A percentile compares a stretch with the other conserved stretches of the same genome.
Evolutionary conservation across 2,113 vertebrate species (phyloP).

Genomic region (Embiotoca jacksoni): DNA sequence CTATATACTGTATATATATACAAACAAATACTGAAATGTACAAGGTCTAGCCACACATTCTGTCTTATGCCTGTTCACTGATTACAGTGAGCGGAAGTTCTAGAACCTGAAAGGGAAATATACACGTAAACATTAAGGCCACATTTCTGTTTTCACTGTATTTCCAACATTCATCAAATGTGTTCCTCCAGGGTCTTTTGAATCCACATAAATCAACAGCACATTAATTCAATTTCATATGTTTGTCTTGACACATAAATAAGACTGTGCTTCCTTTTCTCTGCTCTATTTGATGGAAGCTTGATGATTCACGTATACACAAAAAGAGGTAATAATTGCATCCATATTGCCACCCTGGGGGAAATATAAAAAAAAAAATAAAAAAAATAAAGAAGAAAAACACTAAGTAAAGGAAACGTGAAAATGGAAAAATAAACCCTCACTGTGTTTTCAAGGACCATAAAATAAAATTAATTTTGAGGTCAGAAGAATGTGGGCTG

Average conservation of each 20-base stretch:
- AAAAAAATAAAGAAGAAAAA: conserved; percentile 16
- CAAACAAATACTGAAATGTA: conserved; percentile 5
- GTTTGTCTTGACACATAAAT: conserved; percentile 72
- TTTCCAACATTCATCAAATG: conserved; percentile 68
- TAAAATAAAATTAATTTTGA: conserved; percentile 23
- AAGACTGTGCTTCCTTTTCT: conserved; percentile 50
- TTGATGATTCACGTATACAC: conserved; percentile 60
- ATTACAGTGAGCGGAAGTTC: conserved; percentile 28
- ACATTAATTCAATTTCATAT: conserved; percentile 75
- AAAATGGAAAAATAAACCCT: background rate
- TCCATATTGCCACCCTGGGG: conserved; percentile 60
- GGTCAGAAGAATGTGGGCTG: conserved; percentile 10
- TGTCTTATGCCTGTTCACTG: background rate
- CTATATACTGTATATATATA: background rate
- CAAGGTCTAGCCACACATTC: background rate
- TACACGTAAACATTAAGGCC: conserved; percentile 42
- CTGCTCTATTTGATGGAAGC: conserved; percentile 52
- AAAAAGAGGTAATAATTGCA: conserved; percentile 49
- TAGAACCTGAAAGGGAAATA: conserved; percentile 40
- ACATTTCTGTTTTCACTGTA: conserved; percentile 47
- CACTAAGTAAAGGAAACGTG: conserved; percentile 29
- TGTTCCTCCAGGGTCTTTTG: conserved; percentile 55
- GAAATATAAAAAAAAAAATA: conserved; percentile 9
- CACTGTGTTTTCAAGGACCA: background rate
- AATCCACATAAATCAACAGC: conserved; percentile 76